Evolutionary conservation across 2,888 invertebrate species (phyloP), one percentile per base, ranked within the genome.

Genomic region (Drosophila cognata): DNA sequence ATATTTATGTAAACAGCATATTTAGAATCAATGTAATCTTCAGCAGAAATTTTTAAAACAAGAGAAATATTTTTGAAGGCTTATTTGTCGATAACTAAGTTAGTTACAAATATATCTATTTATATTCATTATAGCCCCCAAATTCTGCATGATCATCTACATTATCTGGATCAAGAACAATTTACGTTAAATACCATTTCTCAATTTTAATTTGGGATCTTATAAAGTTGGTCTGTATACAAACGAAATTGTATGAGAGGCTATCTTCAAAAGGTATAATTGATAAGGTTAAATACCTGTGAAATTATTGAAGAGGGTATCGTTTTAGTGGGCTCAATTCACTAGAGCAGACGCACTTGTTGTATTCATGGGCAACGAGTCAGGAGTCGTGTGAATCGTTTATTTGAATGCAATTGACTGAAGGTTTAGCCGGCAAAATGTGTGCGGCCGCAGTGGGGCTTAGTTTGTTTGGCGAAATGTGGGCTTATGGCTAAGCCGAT

Each of bases 381-480:
- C 31, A 43, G 21, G 43, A 64, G 63, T 71, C 43, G 36, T 57
- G 33, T 73, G 76, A 60, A 73, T 46, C 85, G 85, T 82, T 87
- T 85, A 85, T 89, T 89, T 84, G 88, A 89, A 86, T 86, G 85
- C 85, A 86, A 86, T 86, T 86, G 85, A 85, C 89, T 85, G 85
- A 84, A 73, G 88, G 85, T 78, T 85, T 74, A 88, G 77, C 75
- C 71, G 57, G 73, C 79, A 77, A 64, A 75, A 75, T 89, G 79
- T 87, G 75, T 84, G 85, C 70, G 82, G 80, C 82, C 83, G 65
- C 74, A 63, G 52, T 60, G 64, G 72, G 74, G 77, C 85, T 85
- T 83, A 86, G 79, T 81, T 74, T 90, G 86, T 46, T 46, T 83
- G 90, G 84, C 84, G 89, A 86, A 88, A 86, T 87, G 87, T 76